A percentile compares a stretch with the other conserved stretches of the same genome.
phyloP scores from a whole-genome alignment of 1,140 invertebrate genomes.

The Drosophila rhopaloa region DNA sequence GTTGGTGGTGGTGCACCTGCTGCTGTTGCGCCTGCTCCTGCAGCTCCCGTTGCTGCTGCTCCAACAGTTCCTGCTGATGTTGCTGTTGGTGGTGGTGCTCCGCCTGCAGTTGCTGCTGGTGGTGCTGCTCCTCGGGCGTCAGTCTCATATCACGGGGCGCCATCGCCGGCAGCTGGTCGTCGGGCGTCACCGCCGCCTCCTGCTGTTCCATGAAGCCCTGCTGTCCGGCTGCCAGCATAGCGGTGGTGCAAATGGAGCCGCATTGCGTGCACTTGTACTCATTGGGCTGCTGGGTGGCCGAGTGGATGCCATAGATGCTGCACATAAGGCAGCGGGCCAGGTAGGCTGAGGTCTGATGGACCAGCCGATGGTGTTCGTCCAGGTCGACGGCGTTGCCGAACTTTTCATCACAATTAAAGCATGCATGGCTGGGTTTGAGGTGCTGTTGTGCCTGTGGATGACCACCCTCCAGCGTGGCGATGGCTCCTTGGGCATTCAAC shows the following conservation, averaged over 20 bases:
- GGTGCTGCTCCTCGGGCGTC: conserved; percentile 77
- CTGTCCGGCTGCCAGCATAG: conserved; percentile 72
- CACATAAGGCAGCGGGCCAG: conserved; percentile 75
- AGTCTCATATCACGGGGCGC: conserved; percentile 82
- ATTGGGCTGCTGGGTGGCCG: conserved; percentile 76
- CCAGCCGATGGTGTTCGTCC: conserved; percentile 77
- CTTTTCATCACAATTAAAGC: conserved; percentile 80
- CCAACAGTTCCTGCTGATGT: conserved; percentile 56
- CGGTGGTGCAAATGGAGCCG: conserved; percentile 70
- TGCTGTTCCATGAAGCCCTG: conserved; percentile 78
- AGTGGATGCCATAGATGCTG: conserved; percentile 75
- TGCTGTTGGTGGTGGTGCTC: conserved; percentile 50
- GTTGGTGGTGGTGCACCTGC: conserved; percentile 50
- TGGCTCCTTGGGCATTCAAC: conserved; percentile 58
- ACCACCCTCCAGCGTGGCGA: conserved; percentile 55
- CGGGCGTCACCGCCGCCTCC: conserved; percentile 75
- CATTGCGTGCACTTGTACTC: conserved; percentile 82
- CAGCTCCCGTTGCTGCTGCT: conserved; percentile 50
- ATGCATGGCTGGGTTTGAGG: conserved; percentile 66
- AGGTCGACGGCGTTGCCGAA: conserved; percentile 71
- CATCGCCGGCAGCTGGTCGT: conserved; percentile 73
- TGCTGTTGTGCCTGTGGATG: conserved; percentile 62
- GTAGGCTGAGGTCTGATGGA: conserved; percentile 75
- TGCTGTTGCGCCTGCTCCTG: conserved; percentile 58
- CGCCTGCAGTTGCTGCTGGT: conserved; percentile 60